Conservation (phyloP, 2,797 vertebrate genomes). For the Anabacerthia variegaticeps region DNA sequence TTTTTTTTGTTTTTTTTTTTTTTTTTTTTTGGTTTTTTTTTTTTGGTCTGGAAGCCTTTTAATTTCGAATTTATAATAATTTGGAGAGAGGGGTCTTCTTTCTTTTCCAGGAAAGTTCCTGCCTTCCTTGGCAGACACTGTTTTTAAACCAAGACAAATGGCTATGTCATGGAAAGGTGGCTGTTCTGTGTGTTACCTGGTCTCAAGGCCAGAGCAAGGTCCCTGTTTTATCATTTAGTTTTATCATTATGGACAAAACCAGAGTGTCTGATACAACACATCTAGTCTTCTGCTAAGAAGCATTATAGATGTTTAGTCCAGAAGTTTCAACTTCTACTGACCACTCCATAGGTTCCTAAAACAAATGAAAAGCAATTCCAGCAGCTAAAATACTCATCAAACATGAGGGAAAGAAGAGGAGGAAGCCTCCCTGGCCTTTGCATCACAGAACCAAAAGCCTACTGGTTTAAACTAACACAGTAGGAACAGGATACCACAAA, state of each 20-base stretch:
- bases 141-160: too few relatives aligned
- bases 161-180: neutral
- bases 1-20: too few relatives aligned
- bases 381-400: neutral
- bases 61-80: too few relatives aligned
- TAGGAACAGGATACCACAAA: neutral
- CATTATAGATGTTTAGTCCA: neutral
- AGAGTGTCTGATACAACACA: neutral
- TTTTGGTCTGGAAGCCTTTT: too few relatives aligned
- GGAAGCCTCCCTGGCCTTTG: neutral
- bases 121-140: too few relatives aligned
- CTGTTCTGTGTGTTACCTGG: neutral
- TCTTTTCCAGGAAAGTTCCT: too few relatives aligned
- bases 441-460: neutral
- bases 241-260: neutral
- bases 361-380: neutral
- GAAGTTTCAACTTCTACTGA: neutral
- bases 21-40: too few relatives aligned
- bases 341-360: neutral
- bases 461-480: neutral
- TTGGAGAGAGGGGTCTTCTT: too few relatives aligned
- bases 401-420: neutral
- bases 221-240: neutral
- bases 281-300: neutral
- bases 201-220: neutral